These are phyloP conservation scores for Sternotherus odoratus DNA, from an alignment of 2,797 vertebrate genomes.

Conservation along the genomic window DNA sequence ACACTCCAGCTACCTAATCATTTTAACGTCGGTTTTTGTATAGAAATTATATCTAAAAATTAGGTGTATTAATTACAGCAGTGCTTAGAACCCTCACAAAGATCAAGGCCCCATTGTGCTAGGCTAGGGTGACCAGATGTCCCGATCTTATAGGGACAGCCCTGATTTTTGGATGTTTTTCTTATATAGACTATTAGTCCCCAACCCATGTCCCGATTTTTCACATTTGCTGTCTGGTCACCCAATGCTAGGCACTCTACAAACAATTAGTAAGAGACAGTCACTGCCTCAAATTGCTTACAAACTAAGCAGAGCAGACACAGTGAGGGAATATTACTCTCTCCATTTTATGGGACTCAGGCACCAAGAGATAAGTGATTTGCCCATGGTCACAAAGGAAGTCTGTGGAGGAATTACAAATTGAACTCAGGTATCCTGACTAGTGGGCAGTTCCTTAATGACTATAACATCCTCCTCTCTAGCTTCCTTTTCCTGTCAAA, in stretches of 20 bases:
- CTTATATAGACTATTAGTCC: no score
- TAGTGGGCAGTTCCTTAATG: not conserved
- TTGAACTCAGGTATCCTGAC: not conserved
- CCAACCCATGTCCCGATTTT: no score
- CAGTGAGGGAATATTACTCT: slow-evolving; percentile 22
- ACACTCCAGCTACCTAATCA: accelerated
- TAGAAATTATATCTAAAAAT: not conserved
- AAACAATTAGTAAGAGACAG: slow-evolving; percentile 46
- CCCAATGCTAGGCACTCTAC: not conserved
- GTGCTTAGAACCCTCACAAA: not conserved
- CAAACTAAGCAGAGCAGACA: slow-evolving; percentile 22
- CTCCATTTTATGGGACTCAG: not conserved
- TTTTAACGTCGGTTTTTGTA: not conserved
- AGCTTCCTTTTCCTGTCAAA: not conserved
- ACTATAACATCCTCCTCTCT: not conserved
- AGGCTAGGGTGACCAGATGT: no score
- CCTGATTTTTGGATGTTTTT: no score
- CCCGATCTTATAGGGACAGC: no score
- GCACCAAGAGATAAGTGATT: not conserved
- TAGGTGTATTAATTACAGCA: slow-evolving; percentile 41
- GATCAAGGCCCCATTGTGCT: not conserved
- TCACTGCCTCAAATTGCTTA: not conserved
- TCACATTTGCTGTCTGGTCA: no score
- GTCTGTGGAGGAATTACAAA: not conserved
- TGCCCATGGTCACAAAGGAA: not conserved